phyloP scores from a whole-genome alignment of 2,888 invertebrate genomes.

The Daptonema setosum region DNA sequence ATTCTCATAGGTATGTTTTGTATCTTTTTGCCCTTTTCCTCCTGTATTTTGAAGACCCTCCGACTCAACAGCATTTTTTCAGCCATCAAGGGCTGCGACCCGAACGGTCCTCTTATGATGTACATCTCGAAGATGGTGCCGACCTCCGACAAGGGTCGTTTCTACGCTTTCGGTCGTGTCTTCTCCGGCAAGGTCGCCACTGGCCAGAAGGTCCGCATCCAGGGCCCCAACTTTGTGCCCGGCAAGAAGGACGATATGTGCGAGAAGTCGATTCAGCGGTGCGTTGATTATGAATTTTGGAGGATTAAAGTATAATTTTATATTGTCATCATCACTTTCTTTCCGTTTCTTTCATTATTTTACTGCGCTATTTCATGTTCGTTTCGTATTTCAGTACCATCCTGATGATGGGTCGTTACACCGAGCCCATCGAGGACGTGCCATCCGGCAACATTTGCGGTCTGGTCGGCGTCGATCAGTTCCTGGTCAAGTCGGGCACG shows the following conservation, averaged over 20 bases:
- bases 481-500: constrained; percentile 94
- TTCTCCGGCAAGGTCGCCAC: constrained; percentile 66
- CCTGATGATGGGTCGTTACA: constrained; percentile 99
- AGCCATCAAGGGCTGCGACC: constrained; percentile 60
- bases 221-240: constrained; percentile 92
- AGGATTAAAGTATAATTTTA: background rate
- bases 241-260: constrained; percentile 98
- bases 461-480: constrained; percentile 98
- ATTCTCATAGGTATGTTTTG: no score
- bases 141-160: constrained; percentile 95
- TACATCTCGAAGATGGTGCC: constrained; percentile 99
- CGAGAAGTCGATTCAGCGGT: constrained; percentile 87
- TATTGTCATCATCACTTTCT: background rate
- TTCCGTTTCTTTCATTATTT: background rate
- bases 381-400: constrained; percentile 50
- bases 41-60: no score
- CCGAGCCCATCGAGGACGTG: constrained; percentile 97
- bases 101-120: constrained; percentile 97
- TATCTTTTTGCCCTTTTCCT: no score
- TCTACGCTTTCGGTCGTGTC: constrained; percentile 99
- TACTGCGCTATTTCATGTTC: background rate
- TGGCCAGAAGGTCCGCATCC: constrained; percentile 58
- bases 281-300: background rate
- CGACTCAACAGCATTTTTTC: no score
- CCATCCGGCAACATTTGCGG: constrained; percentile 99